Conservation (phyloP, 2,888 invertebrate genomes). For the Lasioglossum oenotherae region DNA sequence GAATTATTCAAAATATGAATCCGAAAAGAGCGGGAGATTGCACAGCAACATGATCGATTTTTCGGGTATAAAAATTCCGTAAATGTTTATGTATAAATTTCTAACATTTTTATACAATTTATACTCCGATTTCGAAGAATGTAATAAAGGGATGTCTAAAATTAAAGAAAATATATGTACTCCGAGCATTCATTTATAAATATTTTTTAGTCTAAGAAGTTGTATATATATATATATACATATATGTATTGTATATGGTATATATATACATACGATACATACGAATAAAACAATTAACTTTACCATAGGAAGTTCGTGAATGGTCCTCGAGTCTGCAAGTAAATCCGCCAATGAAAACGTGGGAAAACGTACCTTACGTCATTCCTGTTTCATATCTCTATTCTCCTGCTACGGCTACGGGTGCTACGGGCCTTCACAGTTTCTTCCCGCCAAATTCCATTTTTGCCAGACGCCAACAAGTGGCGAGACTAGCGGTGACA, state of each 20-base stretch:
- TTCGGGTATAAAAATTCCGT: slow-evolving; percentile 8
- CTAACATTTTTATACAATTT: slow-evolving; percentile 45
- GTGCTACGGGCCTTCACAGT: slow-evolving; percentile 14
- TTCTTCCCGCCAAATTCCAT: slow-evolving; percentile 61
- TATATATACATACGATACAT: too few species aligned
- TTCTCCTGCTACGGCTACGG: slow-evolving; percentile 32
- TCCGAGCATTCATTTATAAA: not conserved
- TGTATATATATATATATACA: not conserved
- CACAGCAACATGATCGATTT: not conserved
- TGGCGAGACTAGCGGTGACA: slow-evolving; percentile 45
- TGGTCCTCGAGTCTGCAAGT: not conserved
- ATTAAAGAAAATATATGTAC: slow-evolving; percentile 10
- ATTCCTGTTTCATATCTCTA: not conserved
- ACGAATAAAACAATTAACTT: not conserved
- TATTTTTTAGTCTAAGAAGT: not conserved
- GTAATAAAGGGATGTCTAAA: slow-evolving; percentile 36
- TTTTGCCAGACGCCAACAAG: slow-evolving; percentile 56
- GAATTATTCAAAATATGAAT: not conserved
- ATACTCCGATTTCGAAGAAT: slow-evolving; percentile 27
- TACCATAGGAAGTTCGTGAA: not conserved
- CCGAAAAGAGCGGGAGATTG: not conserved
- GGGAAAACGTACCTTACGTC: not conserved
- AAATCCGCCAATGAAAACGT: slow-evolving; percentile 22
- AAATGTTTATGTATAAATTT: slow-evolving; percentile 31
- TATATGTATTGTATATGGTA: too few species aligned